Conservation (phyloP, 2,113 vertebrate species). For the Amphiprion percula region DNA sequence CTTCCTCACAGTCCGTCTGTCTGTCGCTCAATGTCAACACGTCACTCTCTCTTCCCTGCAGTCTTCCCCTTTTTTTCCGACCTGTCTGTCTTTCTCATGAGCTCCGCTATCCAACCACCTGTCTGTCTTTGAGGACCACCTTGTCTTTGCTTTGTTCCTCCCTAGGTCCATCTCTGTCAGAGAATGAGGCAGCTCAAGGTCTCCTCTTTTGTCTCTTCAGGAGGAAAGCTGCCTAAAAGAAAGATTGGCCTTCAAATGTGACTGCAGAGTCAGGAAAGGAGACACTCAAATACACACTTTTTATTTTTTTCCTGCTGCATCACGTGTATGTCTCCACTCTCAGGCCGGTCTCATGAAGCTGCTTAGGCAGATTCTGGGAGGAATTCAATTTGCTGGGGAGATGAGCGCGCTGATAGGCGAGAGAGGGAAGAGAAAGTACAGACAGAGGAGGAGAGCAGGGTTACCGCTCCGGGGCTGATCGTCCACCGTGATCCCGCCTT, state of each 20-base stretch:
- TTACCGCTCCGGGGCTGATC: slow-evolving; percentile 50
- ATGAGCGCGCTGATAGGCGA: slow-evolving; percentile 59
- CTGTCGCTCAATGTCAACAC: slow-evolving; percentile 56
- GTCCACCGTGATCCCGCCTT: slow-evolving; percentile 36
- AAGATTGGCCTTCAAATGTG: slow-evolving; percentile 57
- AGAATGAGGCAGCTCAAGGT: slow-evolving; percentile 62
- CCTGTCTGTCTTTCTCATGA: slow-evolving; percentile 47
- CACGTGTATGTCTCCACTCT: not conserved
- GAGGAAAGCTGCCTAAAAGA: slow-evolving; percentile 43
- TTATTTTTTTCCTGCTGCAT: not conserved
- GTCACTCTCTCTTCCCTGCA: slow-evolving; percentile 6
- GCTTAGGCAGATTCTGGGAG: slow-evolving; percentile 64
- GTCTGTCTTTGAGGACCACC: slow-evolving; percentile 36
- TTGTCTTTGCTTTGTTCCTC: not conserved
- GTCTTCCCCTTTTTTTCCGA: slow-evolving; percentile 19
- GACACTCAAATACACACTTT: slow-evolving; percentile 11
- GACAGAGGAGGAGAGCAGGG: slow-evolving; percentile 49
- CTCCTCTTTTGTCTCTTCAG: slow-evolving; percentile 33
- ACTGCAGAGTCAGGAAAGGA: slow-evolving; percentile 50
- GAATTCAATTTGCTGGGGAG: slow-evolving; percentile 73
- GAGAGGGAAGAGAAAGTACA: slow-evolving; percentile 51
- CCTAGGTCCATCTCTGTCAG: slow-evolving; percentile 54
- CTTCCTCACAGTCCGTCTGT: slow-evolving; percentile 37
- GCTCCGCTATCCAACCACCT: slow-evolving; percentile 33
- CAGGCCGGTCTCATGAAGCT: slow-evolving; percentile 36